Evolutionary conservation across 2,113 vertebrate genomes (phyloP), one percentile per base, ranked within the genome.

Genomic region (Gymnarchus niloticus): DNA sequence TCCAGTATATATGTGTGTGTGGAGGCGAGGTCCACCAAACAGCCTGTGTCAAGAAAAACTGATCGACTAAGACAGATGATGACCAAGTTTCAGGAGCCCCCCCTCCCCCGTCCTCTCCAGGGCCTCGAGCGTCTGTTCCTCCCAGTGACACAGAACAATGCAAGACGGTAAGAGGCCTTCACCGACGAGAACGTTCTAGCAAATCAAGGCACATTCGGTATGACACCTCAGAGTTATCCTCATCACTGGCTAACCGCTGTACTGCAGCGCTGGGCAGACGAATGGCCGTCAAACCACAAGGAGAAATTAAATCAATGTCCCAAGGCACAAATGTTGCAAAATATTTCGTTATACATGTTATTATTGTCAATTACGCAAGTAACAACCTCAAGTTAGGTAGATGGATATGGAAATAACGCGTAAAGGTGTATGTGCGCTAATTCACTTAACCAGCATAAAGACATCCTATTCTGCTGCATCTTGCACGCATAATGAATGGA

Each of bases 401-500:
- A 17, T 5, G n/a, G n/a, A 44, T 6, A n/a, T 44, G 49, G 41
- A 28, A 54, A 83, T 54, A 54, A 57, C 37, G 28, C 33, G 17
- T n/a, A 12, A 78, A 8, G 17, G 23, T 78, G 76, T 41, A 48
- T 9, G 41, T 37, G 76, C 76, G 9, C 9, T 44, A 80, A 80
- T 54, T 82, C 28, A 59, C 80, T 54, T 65, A 83, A 69, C 78
- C 57, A 25, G 2, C 46, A 54, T 54, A 82, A 69, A 81, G 52
- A 85, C 54, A 81, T 25, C 33, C 19, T 28, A 37, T 25, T 1
- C 23, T 46, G 51, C 52, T 17, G 84, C 73, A 56, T 77, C 69
- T 12, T 85, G 33, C 73, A 57, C 12, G 73, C 73, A 85, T 41
- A 85, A 80, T 80, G 84, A 57, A 78, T 85, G 41, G 23, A 46